Evolutionary conservation across 23 tunicate genomes (phyloP), one percentile per base, ranked within the genome.

Genomic region (Styela plicata): DNA sequence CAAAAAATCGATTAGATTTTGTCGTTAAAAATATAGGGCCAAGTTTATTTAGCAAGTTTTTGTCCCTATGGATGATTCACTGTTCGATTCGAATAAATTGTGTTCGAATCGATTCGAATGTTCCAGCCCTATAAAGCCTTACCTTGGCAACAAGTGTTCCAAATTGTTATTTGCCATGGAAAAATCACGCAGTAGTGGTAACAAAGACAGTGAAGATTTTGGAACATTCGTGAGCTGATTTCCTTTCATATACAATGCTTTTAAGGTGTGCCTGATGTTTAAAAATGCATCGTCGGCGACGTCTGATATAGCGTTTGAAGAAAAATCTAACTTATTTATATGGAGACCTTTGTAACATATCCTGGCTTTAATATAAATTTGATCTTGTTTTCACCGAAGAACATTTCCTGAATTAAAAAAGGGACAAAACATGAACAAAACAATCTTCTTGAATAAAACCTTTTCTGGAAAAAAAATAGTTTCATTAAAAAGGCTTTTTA

Each of bases 341-440:
- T 24, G 31, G 31, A 67, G 71, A 25, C 71, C 71, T 67, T 67
- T 67, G 31, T 67, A 67, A 67, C 19, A 67, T 16, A 67, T 25
- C 16, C 71, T 27, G 31, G 71, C 19, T 18, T 29, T 29, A 16
- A 67, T 25, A n/a, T n/a, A 22, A 18, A 18, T 22, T 29, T 1
- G 31, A 67, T 27, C 71, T 67, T 67, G 71, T 67, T 67, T 29
- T 24, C 71, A 19, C n/a, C 30, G 22, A 67, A 67, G 71, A 13
- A 18, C 16, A 67, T 22, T 67, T 67, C 71, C 71, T 67, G n/a
- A n/a, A n/a, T n/a, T n/a, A n/a, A n/a, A n/a, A n/a, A n/a, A n/a
- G n/a, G n/a, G n/a, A n/a, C n/a, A n/a, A n/a, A n/a, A n/a, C n/a
- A n/a, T n/a, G n/a, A n/a, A n/a, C n/a, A n/a, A n/a, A n/a, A n/a